Evolutionary conservation across 2,797 vertebrate genomes (phyloP).

Genomic region (Ficedula albicollis): DNA sequence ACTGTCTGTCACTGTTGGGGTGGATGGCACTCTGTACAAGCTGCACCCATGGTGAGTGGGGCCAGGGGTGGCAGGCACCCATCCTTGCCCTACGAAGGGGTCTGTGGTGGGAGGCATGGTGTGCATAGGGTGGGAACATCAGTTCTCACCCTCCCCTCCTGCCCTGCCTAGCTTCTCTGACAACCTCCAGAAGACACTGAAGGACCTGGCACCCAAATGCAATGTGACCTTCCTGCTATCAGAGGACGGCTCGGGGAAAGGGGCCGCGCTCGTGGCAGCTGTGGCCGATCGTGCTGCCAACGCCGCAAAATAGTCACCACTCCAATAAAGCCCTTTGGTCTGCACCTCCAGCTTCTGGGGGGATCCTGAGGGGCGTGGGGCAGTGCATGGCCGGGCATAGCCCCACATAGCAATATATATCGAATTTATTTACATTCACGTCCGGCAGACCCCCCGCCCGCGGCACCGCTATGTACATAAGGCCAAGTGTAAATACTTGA

Average conservation of each 20-base stretch:
- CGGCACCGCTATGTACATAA: slow-evolving; percentile 84
- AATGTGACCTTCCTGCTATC: slow-evolving; percentile 71
- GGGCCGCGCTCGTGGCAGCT: slow-evolving; percentile 75
- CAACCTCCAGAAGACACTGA: slow-evolving; percentile 60
- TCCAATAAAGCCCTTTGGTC: slow-evolving; percentile 8
- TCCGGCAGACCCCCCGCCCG: slow-evolving; percentile 92
- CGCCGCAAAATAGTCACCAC: neutral
- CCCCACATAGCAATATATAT: slow-evolving; percentile 65
- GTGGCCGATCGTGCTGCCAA: slow-evolving; percentile 50
- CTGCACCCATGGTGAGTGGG: slow-evolving; percentile 75
- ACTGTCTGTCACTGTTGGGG: slow-evolving; percentile 69
- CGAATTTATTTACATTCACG: slow-evolving; percentile 97
- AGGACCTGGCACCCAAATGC: slow-evolving; percentile 71
- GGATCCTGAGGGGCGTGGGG: neutral
- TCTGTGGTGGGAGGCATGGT: too few species aligned
- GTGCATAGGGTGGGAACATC: neutral
- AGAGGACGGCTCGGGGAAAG: slow-evolving; percentile 78
- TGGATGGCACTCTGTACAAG: slow-evolving; percentile 80
- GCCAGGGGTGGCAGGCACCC: rapidly evolving
- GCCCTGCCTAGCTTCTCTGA: slow-evolving; percentile 68
- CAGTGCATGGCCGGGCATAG: neutral
- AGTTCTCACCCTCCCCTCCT: neutral
- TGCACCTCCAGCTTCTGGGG: neutral
- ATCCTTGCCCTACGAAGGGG: neutral
- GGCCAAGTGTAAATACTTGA: slow-evolving; percentile 85